Percentiles rank a stretch among this genome's conserved stretches.
These are phyloP conservation scores for Rhombomys opimus DNA, from an alignment of 2,113 vertebrate genomes.

Conservation along the genomic window DNA sequence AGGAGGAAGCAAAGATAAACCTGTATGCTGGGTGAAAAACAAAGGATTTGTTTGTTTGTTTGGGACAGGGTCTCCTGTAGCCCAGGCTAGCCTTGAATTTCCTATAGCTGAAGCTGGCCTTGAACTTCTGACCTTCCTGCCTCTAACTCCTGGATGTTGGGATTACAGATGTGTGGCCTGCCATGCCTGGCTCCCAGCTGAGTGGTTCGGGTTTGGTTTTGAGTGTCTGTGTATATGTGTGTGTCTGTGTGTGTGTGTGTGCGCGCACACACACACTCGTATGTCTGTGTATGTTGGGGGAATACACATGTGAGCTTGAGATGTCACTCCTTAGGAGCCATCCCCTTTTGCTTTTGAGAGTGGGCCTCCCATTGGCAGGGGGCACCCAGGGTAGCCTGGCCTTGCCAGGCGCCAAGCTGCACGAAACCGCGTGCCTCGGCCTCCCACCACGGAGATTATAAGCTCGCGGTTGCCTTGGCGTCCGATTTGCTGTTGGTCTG, in stretches of 20 bases:
- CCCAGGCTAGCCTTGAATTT: neutral
- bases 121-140: neutral
- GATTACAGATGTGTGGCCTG: neutral
- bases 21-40: neutral
- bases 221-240: neutral
- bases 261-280: accelerated
- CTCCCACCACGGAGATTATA: neutral
- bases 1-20: neutral
- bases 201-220: neutral
- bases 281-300: neutral
- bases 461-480: neutral
- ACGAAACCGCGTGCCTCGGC: neutral
- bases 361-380: neutral
- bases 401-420: neutral
- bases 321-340: neutral
- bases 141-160: neutral
- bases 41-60: neutral
- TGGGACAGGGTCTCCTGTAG: neutral
- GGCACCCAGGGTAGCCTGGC: neutral
- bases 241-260: neutral
- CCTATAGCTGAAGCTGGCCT: neutral
- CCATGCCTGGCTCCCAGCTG: neutral
- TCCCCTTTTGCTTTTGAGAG: neutral
- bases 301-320: neutral
- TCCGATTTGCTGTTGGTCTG: neutral